These are phyloP conservation scores for Heliconius melpomene DNA, from an alignment of 1,140 invertebrate genomes.

Conservation along the genomic window DNA sequence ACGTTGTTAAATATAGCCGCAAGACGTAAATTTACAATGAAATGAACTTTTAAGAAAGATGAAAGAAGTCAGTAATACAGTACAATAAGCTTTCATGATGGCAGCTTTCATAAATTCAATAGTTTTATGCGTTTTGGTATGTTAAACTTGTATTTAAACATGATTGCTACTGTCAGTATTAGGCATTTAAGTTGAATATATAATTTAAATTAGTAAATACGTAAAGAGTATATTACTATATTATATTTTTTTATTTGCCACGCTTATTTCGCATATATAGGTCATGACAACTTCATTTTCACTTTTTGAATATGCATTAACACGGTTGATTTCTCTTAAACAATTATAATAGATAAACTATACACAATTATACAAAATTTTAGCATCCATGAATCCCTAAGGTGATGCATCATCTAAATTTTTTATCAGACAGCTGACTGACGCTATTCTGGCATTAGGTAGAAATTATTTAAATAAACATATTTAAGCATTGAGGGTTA, in stretches of 20 bases:
- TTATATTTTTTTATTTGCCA: too few species aligned
- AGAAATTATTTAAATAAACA: background rate
- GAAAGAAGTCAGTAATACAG: background rate
- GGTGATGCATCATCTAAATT: background rate
- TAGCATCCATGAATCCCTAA: background rate
- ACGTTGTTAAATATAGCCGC: background rate
- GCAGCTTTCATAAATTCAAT: background rate
- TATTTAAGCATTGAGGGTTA: background rate
- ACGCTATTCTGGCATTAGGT: background rate
- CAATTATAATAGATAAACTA: background rate
- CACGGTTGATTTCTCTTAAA: background rate
- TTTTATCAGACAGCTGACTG: background rate
- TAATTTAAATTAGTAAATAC: too few species aligned
- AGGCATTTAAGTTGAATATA: too few species aligned
- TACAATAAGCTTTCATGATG: background rate
- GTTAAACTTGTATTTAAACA: background rate
- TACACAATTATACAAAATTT: background rate
- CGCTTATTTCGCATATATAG: too few species aligned
- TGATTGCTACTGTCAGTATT: too few species aligned
- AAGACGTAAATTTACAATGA: background rate
- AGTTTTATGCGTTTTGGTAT: background rate
- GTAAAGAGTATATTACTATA: too few species aligned
- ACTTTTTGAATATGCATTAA: too few species aligned
- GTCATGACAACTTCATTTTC: too few species aligned
- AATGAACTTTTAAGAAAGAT: slow-evolving; percentile 14